Evolutionary conservation across 2,888 invertebrate genomes (phyloP).

Genomic region (Drosophila flavopinicola): DNA sequence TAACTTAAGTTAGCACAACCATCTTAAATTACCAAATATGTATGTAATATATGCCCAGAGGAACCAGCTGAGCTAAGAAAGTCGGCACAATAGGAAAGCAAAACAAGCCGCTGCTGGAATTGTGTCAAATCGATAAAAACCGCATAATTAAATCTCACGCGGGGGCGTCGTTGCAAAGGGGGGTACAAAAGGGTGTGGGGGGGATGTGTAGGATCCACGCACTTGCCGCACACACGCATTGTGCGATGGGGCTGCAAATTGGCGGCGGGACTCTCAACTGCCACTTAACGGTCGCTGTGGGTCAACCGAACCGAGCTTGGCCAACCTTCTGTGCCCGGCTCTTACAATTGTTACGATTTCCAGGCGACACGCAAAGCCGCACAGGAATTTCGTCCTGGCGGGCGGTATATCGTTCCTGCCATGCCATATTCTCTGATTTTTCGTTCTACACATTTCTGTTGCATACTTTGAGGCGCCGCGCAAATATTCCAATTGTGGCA

Average conservation of each 20-base stretch:
- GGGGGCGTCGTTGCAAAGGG: constrained; percentile 45
- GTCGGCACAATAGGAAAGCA: constrained; percentile 36
- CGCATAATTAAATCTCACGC: constrained; percentile 79
- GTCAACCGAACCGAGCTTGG: constrained; percentile 72
- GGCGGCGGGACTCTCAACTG: constrained; percentile 45
- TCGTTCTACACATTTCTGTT: constrained; percentile 5
- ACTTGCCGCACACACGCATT: constrained; percentile 50
- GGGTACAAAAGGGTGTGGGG: not conserved
- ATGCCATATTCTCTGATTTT: constrained; percentile 29
- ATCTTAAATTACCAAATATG: constrained; percentile 46
- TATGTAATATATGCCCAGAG: not conserved
- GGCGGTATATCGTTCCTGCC: no score
- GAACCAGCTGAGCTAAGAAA: constrained; percentile 28
- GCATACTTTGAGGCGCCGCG: constrained; percentile 28
- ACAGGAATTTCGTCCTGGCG: constrained; percentile 17
- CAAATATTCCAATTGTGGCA: not conserved
- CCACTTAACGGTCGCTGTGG: constrained; percentile 58
- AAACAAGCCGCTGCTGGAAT: constrained; percentile 57
- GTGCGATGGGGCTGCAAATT: constrained; percentile 20
- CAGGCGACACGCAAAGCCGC: constrained; percentile 48
- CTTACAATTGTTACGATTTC: constrained; percentile 29
- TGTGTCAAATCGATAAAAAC: constrained; percentile 82
- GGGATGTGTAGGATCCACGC: constrained; percentile 50
- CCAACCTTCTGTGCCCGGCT: constrained; percentile 52
- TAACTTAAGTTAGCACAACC: constrained; percentile 13